Percentiles rank a stretch among this genome's conserved stretches.
These are phyloP conservation scores for Tachystola acroxantha DNA, from an alignment of 2,888 invertebrate species.

Conservation along the genomic window DNA sequence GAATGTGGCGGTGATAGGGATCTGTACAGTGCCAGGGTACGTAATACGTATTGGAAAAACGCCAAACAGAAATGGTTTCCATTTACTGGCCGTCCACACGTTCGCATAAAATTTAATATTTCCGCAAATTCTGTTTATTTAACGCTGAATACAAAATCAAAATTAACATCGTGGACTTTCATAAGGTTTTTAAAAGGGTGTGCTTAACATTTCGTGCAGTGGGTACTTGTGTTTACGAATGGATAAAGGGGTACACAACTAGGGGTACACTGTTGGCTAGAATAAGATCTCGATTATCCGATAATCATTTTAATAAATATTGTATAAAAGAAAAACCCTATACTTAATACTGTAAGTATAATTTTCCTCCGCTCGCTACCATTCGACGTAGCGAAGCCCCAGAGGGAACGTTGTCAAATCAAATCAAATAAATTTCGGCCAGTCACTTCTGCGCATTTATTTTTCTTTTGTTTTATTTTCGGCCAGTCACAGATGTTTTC, in stretches of 20 bases:
- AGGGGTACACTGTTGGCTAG: slow-evolving; percentile 25
- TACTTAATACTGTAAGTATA: no score
- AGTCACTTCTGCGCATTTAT: slow-evolving; percentile 10
- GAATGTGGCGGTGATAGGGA: slow-evolving; percentile 29
- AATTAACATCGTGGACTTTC: neutral
- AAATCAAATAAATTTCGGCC: slow-evolving; percentile 15
- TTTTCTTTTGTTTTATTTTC: slow-evolving; percentile 9
- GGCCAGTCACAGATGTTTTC: neutral
- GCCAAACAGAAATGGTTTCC: slow-evolving; percentile 30
- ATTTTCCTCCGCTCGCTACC: no score
- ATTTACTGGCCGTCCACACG: slow-evolving; percentile 23
- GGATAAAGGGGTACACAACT: slow-evolving; percentile 1
- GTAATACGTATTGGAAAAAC: slow-evolving; percentile 27
- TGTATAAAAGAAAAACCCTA: no score
- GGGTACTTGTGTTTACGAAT: slow-evolving; percentile 33
- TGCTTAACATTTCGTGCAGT: slow-evolving; percentile 14
- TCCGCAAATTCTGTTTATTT: slow-evolving; percentile 5
- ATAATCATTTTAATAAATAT: no score
- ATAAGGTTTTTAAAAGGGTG: slow-evolving; percentile 4
- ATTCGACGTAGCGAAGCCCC: slow-evolving; percentile 6
- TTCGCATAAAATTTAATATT: slow-evolving; percentile 17
- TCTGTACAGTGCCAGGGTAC: slow-evolving; percentile 38
- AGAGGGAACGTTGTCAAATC: slow-evolving; percentile 11
- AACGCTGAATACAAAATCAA: slow-evolving; percentile 3
- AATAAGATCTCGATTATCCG: slow-evolving; percentile 73